Conservation (phyloP, 1,140 invertebrate genomes). For the Cydia fagiglandana region DNA sequence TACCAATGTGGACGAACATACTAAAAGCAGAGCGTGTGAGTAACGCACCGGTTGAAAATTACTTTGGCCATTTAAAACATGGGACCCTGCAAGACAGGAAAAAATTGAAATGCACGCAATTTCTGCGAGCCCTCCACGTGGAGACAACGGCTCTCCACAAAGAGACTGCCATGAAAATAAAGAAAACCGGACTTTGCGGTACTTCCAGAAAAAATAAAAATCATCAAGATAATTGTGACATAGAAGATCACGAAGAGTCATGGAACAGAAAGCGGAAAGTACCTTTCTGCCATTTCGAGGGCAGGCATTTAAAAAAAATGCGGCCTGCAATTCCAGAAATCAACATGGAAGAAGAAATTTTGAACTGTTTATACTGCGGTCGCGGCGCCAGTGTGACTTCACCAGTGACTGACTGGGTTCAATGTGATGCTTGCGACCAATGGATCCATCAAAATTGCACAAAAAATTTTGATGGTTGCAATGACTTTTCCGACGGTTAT, state of each 20-base stretch:
- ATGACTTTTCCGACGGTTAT: background rate
- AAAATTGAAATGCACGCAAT: background rate
- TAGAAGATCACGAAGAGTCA: too few relatives aligned
- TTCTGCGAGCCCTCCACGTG: background rate
- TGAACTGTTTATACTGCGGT: slow-evolving; percentile 9
- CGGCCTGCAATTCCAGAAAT: background rate
- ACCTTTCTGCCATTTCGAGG: too few relatives aligned
- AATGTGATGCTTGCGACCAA: background rate
- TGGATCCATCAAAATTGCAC: background rate
- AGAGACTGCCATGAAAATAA: background rate
- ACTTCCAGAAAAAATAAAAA: too few relatives aligned
- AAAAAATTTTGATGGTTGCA: background rate
- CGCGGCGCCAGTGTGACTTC: background rate
- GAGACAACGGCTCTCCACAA: background rate
- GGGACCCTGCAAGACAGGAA: background rate
- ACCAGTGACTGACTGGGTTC: background rate
- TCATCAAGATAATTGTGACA: too few relatives aligned
- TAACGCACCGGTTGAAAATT: background rate
- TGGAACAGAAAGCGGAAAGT: too few relatives aligned
- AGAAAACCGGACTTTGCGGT: background rate
- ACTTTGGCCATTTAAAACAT: background rate
- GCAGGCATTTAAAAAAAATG: too few relatives aligned
- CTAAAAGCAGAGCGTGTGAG: background rate
- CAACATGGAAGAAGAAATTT: background rate
- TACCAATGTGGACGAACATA: background rate